Evolutionary conservation across 92 coral and sea anemone genomes (phyloP).

Genomic region (Actinernus sp.): DNA sequence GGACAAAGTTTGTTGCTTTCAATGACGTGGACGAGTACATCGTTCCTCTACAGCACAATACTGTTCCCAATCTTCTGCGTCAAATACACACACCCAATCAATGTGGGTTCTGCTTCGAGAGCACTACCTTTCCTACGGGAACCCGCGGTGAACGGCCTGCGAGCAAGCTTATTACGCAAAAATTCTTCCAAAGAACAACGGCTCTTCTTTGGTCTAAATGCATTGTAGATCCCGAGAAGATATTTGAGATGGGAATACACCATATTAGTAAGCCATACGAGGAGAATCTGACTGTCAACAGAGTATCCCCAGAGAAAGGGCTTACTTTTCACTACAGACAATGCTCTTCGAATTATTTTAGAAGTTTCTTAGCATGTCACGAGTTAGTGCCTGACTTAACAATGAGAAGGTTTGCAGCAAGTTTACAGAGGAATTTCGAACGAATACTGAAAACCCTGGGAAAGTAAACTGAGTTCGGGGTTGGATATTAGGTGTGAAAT

Average conservation of each 20-base stretch:
- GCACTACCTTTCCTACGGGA: not conserved
- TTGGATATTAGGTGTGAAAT: not conserved
- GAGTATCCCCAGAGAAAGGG: not conserved
- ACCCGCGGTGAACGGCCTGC: not conserved
- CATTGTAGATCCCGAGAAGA: not conserved
- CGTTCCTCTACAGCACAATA: not conserved
- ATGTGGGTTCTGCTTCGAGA: not conserved
- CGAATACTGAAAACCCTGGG: not conserved
- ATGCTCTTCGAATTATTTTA: not conserved
- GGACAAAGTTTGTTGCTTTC: no score
- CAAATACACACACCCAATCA: not conserved
- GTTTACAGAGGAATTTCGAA: not conserved
- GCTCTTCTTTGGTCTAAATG: not conserved
- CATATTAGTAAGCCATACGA: not conserved
- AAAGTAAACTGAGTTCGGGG: no score
- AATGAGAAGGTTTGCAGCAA: not conserved
- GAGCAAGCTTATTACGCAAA: not conserved
- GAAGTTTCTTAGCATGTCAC: not conserved
- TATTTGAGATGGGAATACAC: not conserved
- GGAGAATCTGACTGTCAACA: not conserved
- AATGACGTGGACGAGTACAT: not conserved
- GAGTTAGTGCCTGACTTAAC: not conserved
- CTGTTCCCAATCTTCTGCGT: not conserved
- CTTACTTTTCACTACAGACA: not conserved
- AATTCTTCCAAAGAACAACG: not conserved